Percentiles rank a stretch among this genome's conserved stretches.
phyloP scores from a whole-genome alignment of 2,797 vertebrate genomes.

The Okamejei kenojei region DNA sequence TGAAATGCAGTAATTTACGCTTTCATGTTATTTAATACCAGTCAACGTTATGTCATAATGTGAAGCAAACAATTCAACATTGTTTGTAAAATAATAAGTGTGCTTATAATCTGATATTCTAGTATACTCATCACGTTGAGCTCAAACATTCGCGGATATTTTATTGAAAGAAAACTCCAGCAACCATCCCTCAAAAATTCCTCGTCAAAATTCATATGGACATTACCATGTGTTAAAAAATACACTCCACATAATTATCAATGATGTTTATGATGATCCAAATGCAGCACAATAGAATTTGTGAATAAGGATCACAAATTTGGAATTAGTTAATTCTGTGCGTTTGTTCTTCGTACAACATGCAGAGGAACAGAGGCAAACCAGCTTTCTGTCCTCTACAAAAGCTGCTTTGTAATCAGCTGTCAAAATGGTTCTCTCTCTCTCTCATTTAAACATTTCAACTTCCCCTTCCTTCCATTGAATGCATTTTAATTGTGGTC shows the following conservation, averaged over 20 bases:
- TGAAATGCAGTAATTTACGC: slow-evolving; percentile 43
- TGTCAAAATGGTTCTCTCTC: not conserved
- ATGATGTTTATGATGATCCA: not conserved
- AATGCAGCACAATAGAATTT: not conserved
- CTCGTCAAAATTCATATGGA: not conserved
- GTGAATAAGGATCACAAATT: not conserved
- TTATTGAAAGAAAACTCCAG: not conserved
- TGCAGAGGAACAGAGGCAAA: not conserved
- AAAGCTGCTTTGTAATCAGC: not conserved
- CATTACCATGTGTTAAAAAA: not conserved
- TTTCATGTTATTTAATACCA: slow-evolving; percentile 30
- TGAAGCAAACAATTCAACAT: not conserved
- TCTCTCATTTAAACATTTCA: not conserved
- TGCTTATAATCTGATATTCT: not conserved
- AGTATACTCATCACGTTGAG: not conserved
- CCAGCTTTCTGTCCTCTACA: too few species aligned
- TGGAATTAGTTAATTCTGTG: not conserved
- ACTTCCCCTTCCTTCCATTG: not conserved
- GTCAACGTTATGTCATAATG: not conserved
- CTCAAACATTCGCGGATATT: not conserved
- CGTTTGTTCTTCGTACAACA: not conserved
- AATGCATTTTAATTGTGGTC: not conserved
- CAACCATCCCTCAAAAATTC: not conserved
- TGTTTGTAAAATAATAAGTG: not conserved
- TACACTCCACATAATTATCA: not conserved